phyloP scores from a whole-genome alignment of 1,140 invertebrate species.

The Zaprionus tsacasi region DNA sequence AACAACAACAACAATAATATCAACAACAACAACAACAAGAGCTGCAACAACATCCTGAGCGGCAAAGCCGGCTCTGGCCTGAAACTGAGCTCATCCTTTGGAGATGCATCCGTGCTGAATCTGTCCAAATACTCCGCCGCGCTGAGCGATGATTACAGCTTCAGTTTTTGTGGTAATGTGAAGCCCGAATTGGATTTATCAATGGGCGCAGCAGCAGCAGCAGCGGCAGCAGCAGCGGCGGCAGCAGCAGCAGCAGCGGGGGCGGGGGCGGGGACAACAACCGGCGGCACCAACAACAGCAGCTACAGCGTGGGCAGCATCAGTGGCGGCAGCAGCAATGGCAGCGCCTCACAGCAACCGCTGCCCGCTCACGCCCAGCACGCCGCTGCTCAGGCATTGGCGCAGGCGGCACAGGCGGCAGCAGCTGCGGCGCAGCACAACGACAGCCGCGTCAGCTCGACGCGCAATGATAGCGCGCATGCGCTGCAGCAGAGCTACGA shows the following conservation, averaged over 20 bases:
- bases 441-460: slow-evolving; percentile 78
- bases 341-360: slow-evolving; percentile 30
- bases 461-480: slow-evolving; percentile 61
- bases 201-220: slow-evolving; percentile 28
- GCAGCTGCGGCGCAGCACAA: slow-evolving; percentile 46
- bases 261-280: slow-evolving; percentile 3
- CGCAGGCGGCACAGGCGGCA: slow-evolving; percentile 23
- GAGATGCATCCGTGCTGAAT: slow-evolving; percentile 71
- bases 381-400: slow-evolving; percentile 13
- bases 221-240: slow-evolving; percentile 30
- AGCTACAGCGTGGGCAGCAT: slow-evolving; percentile 7
- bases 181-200: slow-evolving; percentile 78
- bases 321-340: slow-evolving; percentile 8
- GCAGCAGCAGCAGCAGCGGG: slow-evolving; percentile 16
- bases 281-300: slow-evolving; percentile 5
- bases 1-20: slow-evolving; percentile 42
- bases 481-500: slow-evolving; percentile 63
- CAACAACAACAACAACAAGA: slow-evolving; percentile 53
- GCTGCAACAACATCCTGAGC: slow-evolving; percentile 48
- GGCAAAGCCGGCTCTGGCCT: slow-evolving; percentile 39
- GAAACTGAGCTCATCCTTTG: slow-evolving; percentile 66
- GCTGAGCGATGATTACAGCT: slow-evolving; percentile 65
- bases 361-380: slow-evolving; percentile 63
- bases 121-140: slow-evolving; percentile 68
- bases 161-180: slow-evolving; percentile 64